Base-by-base conservation (phyloP, 2,113 vertebrate species). In the Pterophyllum scalare region DNA sequence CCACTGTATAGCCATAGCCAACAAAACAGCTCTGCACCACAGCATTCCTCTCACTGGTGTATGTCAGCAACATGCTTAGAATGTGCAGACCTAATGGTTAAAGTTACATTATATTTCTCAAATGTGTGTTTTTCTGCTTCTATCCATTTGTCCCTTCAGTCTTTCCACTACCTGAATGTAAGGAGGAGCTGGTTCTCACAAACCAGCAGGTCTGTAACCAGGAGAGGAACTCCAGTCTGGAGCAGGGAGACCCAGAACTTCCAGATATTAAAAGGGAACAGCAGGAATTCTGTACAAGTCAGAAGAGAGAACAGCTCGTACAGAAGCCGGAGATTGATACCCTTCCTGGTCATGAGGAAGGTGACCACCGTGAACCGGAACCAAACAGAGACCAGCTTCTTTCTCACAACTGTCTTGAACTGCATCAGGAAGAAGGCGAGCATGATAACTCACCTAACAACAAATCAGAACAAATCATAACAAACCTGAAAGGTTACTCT, bases 391-490 rank as follows among this genome's bases (percentile, higher is more conserved):
- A 33, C 31, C 31, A 33, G 31, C 31, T 33, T 6, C 31, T 5
- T 33, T 33, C 31, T 33, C 31, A 33, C 35, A 26, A 46, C 40
- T 46, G 14, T 46, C 64, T 8, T 46, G 38, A 19, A 14, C 17
- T 4, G 26, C 14, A 1, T 46, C 38, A 67, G 40, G 11, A 5
- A 6, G 14, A 67, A 67, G 46, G 64, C 40, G 46, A 46, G 38
- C 12, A 65, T 22, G 43, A 11, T 65, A 14, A 43, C 14, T 65
- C 43, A 26, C 38, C 24, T 14, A 26, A 14, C 43, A 43, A 65
- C 22, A 65, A 65, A 5, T 11, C 0, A 14, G 17, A 65, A 17
- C 62, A 43, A 43, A 43, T 11, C n/a, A 43, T 0, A 65, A 14
- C 62, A 65, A 22, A 65, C 38, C 38, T 2, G 2, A 65, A 9